Evolutionary conservation across 2,888 invertebrate genomes (phyloP).

Genomic region (Lasioglossum marginatum): DNA sequence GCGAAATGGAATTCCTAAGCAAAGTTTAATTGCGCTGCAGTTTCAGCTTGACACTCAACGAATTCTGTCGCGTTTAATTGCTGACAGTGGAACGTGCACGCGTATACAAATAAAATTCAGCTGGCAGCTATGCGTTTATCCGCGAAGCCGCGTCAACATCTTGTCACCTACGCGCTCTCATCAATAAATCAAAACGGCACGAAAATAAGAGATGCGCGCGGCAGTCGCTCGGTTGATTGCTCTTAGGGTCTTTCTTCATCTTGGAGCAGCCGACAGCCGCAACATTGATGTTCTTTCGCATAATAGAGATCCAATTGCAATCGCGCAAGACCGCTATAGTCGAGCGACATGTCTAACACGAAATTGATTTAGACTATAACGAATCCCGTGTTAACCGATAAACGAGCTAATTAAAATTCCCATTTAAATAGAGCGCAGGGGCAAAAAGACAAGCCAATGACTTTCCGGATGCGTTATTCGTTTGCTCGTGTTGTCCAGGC

Average conservation of each 20-base stretch:
- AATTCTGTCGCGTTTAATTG: background rate
- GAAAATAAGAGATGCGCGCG: constrained; percentile 15
- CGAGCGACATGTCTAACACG: no score
- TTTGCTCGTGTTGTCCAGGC: no score
- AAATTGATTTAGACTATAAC: no score
- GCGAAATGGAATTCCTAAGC: background rate
- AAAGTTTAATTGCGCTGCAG: background rate
- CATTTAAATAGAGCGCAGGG: no score
- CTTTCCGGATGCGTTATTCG: no score
- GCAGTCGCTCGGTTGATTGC: constrained; percentile 9
- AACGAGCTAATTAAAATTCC: no score
- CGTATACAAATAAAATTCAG: background rate
- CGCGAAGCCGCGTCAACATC: background rate
- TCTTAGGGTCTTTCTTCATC: constrained; percentile 13
- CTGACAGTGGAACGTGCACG: background rate
- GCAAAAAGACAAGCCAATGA: no score
- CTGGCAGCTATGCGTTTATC: background rate
- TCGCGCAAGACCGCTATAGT: no score
- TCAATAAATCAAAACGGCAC: constrained; percentile 27
- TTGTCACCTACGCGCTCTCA: background rate
- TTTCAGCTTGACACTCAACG: background rate
- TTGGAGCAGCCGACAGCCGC: background rate
- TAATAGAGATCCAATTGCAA: no score
- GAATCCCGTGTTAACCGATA: no score
- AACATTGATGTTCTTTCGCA: constrained; percentile 24